phyloP scores from a whole-genome alignment of 2,113 vertebrate genomes.

The Ochotona princeps region DNA sequence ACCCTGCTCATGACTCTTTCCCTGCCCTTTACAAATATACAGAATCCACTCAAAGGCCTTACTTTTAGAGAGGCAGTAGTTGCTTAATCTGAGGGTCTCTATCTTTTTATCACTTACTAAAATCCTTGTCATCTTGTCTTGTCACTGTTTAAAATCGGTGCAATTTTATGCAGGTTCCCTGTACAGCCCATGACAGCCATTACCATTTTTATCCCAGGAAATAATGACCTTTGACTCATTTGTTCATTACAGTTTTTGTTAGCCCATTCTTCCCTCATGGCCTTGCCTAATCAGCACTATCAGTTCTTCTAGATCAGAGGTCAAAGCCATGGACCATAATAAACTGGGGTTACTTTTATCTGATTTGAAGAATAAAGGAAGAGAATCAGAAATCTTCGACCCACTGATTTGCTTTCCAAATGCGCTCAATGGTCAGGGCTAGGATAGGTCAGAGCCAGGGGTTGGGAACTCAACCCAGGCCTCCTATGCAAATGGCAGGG shows the following conservation, averaged over 20 bases:
- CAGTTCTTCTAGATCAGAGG: neutral
- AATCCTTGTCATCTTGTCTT: neutral
- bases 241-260: neutral
- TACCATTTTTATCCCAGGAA: neutral
- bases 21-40: neutral
- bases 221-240: neutral
- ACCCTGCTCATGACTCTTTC: neutral
- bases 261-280: fast-evolving
- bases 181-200: neutral
- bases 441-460: too few species aligned
- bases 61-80: neutral
- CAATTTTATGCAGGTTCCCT: neutral
- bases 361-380: too few species aligned
- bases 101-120: neutral
- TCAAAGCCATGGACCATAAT: neutral
- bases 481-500: too few species aligned
- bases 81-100: neutral
- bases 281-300: neutral
- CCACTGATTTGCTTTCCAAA: too few species aligned
- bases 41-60: neutral
- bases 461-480: too few species aligned
- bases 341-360: too few species aligned
- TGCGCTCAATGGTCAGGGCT: too few species aligned
- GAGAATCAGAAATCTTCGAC: too few species aligned
- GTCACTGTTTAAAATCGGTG: neutral